Conservation (phyloP, 1,140 invertebrate genomes). For the Calosoma granatense region DNA sequence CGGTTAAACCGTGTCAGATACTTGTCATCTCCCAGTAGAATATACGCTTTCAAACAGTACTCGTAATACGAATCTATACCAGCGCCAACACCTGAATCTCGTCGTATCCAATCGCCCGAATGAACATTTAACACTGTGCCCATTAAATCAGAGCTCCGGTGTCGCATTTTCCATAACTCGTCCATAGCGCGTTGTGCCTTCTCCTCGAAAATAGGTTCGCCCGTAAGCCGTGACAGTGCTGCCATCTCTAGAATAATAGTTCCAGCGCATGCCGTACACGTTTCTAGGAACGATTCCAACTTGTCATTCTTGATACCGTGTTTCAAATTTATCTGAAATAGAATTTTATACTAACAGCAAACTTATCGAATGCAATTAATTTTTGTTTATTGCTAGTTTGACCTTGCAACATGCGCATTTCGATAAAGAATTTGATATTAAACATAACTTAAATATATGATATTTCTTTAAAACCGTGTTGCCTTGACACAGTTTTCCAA, state of each 20-base stretch:
- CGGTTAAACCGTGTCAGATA: constrained; percentile 89
- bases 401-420: too few relatives aligned
- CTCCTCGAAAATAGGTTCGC: constrained; percentile 86
- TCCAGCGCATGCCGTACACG: constrained; percentile 96
- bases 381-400: too few relatives aligned
- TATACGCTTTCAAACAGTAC: constrained; percentile 91
- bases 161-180: constrained; percentile 87
- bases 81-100: constrained; percentile 95
- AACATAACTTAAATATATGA: background rate
- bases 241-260: constrained; percentile 98
- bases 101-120: constrained; percentile 91
- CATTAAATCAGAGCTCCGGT: constrained; percentile 86
- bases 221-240: constrained; percentile 84
- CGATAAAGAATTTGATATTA: too few relatives aligned
- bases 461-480: background rate
- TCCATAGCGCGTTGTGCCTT: constrained; percentile 96
- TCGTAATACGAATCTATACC: constrained; percentile 99
- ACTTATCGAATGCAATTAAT: too few relatives aligned
- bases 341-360: constrained; percentile 20
- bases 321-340: constrained; percentile 73
- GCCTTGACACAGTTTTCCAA: too few relatives aligned
- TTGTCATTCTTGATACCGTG: constrained; percentile 73
- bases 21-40: constrained; percentile 75
- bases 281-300: constrained; percentile 70
- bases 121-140: constrained; percentile 93